A percentile compares a stretch with the other conserved stretches of the same genome.
Evolutionary conservation across 2,797 vertebrate genomes (phyloP).

Genomic region (Enteromius mattozi): DNA sequence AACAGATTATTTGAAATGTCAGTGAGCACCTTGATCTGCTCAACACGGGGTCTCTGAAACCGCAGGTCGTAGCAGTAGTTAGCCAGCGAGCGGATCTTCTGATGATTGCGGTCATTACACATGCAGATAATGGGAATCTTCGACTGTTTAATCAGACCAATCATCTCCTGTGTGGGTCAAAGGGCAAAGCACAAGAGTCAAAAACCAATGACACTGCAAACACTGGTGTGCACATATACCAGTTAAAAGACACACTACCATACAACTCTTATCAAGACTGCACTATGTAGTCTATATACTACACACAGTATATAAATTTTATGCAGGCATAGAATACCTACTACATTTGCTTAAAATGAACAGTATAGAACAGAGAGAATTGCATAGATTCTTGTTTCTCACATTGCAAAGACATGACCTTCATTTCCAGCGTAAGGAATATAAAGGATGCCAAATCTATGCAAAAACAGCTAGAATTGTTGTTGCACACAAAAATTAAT

Average conservation of each 20-base stretch:
- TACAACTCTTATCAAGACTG: background rate
- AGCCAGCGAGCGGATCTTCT: slow-evolving; percentile 91
- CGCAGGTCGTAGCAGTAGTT: slow-evolving; percentile 97
- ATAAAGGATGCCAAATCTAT: background rate
- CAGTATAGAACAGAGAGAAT: background rate
- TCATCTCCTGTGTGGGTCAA: slow-evolving; percentile 84
- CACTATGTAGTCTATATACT: background rate
- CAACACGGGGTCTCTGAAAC: slow-evolving; percentile 92
- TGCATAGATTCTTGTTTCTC: background rate
- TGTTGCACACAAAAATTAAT: background rate
- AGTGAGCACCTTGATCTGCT: slow-evolving; percentile 91
- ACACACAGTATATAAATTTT: background rate
- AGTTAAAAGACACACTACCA: background rate
- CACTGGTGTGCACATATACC: background rate
- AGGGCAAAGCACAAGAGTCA: slow-evolving; percentile 25
- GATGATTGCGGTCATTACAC: slow-evolving; percentile 98
- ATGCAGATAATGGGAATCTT: slow-evolving; percentile 98
- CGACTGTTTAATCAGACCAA: slow-evolving; percentile 88
- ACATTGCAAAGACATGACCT: background rate
- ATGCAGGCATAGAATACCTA: background rate
- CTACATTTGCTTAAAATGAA: background rate
- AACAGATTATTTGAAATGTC: background rate
- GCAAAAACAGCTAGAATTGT: background rate
- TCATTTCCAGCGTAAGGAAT: background rate
- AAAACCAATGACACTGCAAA: slow-evolving; percentile 2